Conservation (phyloP, 2,888 invertebrate genomes). For the Campoplex nolae region DNA sequence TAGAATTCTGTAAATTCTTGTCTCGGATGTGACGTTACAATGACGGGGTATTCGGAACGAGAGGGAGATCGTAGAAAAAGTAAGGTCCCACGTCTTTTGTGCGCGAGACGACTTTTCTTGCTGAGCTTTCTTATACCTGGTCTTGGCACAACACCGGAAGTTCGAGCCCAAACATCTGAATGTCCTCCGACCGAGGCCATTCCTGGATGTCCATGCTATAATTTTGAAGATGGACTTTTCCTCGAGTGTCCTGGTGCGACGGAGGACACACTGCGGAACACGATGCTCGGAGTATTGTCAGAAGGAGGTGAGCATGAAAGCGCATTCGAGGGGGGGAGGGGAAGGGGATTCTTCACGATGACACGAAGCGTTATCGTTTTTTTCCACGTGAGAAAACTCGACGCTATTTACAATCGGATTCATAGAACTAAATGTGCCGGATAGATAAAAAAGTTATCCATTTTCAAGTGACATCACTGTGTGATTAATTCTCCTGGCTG, state of each 20-base stretch:
- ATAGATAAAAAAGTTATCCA: background rate
- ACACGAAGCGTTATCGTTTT: background rate
- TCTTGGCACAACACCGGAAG: conserved; percentile 61
- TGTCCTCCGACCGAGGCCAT: conserved; percentile 81
- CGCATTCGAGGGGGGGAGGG: background rate
- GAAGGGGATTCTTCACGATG: background rate
- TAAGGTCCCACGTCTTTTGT: conserved; percentile 67
- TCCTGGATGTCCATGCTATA: conserved; percentile 95
- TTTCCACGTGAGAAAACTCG: background rate
- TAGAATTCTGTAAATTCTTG: conserved; percentile 59
- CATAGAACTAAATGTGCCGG: background rate
- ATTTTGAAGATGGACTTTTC: conserved; percentile 95
- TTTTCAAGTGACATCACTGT: background rate
- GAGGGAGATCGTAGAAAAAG: conserved; percentile 66
- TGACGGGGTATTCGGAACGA: conserved; percentile 76
- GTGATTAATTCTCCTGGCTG: background rate
- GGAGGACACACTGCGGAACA: conserved; percentile 89
- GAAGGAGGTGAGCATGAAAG: conserved; percentile 76
- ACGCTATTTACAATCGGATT: background rate
- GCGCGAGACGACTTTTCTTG: conserved; percentile 72
- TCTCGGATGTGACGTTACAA: conserved; percentile 77
- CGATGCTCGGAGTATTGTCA: conserved; percentile 88
- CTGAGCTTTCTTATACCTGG: conserved; percentile 63
- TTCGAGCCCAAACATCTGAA: conserved; percentile 77
- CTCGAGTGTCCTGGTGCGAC: conserved; percentile 95